Evolutionary conservation across 2,113 vertebrate genomes (phyloP), one percentile per base, ranked within the genome.

Genomic region (Uria lomvia): DNA sequence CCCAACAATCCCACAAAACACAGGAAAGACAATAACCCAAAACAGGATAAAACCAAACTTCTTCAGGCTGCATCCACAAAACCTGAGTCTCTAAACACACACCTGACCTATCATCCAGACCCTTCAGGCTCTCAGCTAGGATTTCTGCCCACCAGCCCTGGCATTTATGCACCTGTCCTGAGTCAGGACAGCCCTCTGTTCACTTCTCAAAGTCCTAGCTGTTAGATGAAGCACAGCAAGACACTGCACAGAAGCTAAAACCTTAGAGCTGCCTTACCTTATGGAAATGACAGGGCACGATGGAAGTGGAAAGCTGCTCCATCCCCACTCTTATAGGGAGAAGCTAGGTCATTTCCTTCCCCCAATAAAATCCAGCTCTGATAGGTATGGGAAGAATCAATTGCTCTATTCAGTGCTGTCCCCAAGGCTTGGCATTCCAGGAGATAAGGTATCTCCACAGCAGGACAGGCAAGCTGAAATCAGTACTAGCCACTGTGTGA

Each of bases 361-460:
- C 62, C 14, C 0, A 1, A 63, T 20, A 63, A 86, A 80, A 87
- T 30, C 0, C 43, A 75, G 34, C 49, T 72, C 56, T 87, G 80
- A 53, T 45, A 47, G 65, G 38, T 75, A 53, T 2, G 6, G 52
- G 52, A 93, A 87, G 70, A 92, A 92, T 89, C 86, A 94, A 72
- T 62, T 47, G 42, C 88, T 93, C 29, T 75, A 23, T 66, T 86
- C 0, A 5, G 9, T 75, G 53, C 56, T 53, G 62, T 88, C 73
- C 91, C 86, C 68, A 85, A 68, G 74, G 89, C 60, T 73, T 78
- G 60, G 67, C 67, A 75, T 96, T 94, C 60, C 66, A 87, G 62
- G 60, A 96, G 86, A 96, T 92, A 94, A 81, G 55, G 32, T 95
- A 85, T 94, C 88, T 89, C 73, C 71, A 65, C 34, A 92, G 91